Conservation (phyloP, 2,113 vertebrate species). For the Ammospiza caudacuta region DNA sequence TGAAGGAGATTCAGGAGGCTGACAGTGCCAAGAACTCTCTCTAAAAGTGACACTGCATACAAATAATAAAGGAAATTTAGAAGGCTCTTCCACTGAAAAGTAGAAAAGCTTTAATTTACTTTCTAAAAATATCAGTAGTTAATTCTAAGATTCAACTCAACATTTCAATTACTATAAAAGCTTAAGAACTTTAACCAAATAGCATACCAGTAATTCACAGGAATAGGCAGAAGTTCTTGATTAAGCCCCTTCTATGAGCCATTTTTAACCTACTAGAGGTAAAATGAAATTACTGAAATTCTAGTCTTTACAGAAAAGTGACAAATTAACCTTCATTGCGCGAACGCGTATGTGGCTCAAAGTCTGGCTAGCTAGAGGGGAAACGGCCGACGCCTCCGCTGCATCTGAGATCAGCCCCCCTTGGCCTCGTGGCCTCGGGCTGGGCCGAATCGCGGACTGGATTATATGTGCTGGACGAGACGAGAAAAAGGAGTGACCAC, state of each 20-base stretch:
- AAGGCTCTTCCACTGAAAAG: neutral
- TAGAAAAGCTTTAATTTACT: slow-evolving; percentile 11
- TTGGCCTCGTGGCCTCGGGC: too few relatives aligned
- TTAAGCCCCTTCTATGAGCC: neutral
- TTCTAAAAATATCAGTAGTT: slow-evolving; percentile 32
- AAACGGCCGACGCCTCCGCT: too few relatives aligned
- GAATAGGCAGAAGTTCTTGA: neutral
- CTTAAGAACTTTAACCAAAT: slow-evolving; percentile 1
- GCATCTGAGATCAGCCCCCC: too few relatives aligned
- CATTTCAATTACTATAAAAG: slow-evolving; percentile 37
- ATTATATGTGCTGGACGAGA: too few relatives aligned
- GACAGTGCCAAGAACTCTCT: neutral
- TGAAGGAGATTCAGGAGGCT: neutral
- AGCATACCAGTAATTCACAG: neutral
- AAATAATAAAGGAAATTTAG: neutral
- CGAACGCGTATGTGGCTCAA: too few relatives aligned
- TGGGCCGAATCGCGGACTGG: too few relatives aligned
- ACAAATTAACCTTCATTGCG: neutral
- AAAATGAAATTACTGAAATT: neutral
- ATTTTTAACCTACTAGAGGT: neutral
- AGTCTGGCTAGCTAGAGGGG: too few relatives aligned
- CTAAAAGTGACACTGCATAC: neutral
- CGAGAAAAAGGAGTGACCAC: too few relatives aligned
- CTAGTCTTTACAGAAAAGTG: neutral
- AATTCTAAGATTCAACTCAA: slow-evolving; percentile 9